Percentiles rank a stretch among this genome's conserved stretches.
These are phyloP conservation scores for Platynereis dumerilii DNA, from an alignment of 2,888 invertebrate genomes.

Conservation along the genomic window DNA sequence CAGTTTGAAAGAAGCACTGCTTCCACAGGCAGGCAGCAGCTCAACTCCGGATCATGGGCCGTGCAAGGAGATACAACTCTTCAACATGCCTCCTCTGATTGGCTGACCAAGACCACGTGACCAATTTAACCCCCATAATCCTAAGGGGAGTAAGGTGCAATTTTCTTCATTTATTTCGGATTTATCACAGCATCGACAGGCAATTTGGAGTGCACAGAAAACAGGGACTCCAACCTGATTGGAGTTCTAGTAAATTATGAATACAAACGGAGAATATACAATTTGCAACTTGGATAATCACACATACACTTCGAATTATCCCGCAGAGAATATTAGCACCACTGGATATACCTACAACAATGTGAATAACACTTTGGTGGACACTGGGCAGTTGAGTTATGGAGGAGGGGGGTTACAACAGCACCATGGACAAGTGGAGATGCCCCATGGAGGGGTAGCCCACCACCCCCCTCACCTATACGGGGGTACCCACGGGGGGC, in stretches of 20 bases:
- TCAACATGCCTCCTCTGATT: conserved; percentile 21
- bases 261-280: conserved; percentile 58
- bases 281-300: conserved; percentile 60
- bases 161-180: conserved; percentile 35
- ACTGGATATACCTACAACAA: conserved; percentile 46
- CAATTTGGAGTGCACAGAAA: conserved; percentile 10
- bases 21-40: too few relatives aligned
- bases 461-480: conserved; percentile 9
- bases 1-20: too few relatives aligned
- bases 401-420: conserved; percentile 16
- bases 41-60: too few relatives aligned
- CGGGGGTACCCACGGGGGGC: conserved; percentile 18
- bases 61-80: not conserved
- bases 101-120: conserved; percentile 28
- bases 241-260: conserved; percentile 41
- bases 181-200: conserved; percentile 27
- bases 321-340: conserved; percentile 40
- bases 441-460: not conserved
- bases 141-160: conserved; percentile 28
- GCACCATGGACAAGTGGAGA: not conserved
- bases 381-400: conserved; percentile 45
- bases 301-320: conserved; percentile 51
- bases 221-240: not conserved
- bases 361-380: conserved; percentile 46
- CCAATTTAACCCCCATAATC: conserved; percentile 29